Evolutionary conservation across 2,888 invertebrate species (phyloP).

Genomic region (Drosophila subsilvestris): DNA sequence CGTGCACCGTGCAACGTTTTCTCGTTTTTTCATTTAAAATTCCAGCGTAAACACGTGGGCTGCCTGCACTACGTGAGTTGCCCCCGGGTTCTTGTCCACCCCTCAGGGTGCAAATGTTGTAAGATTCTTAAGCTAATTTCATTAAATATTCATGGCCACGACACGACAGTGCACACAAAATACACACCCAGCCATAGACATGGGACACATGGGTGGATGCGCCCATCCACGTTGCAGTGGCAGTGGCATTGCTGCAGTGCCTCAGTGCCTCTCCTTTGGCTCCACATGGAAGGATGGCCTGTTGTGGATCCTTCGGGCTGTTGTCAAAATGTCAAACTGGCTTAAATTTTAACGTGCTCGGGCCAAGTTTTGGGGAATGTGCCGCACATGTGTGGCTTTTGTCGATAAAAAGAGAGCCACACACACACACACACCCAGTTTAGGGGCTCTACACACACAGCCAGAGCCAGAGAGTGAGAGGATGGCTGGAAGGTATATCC

Average conservation of each 20-base stretch:
- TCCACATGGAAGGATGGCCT: background rate
- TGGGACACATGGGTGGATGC: background rate
- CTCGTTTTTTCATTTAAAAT: slow-evolving; percentile 26
- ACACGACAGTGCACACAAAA: slow-evolving; percentile 51
- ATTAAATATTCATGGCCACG: slow-evolving; percentile 76
- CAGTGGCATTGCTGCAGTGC: slow-evolving; percentile 18
- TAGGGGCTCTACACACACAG: background rate
- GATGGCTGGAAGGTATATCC: slow-evolving; percentile 5
- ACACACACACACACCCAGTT: slow-evolving; percentile 11
- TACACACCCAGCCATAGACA: slow-evolving; percentile 14
- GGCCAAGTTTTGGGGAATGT: slow-evolving; percentile 30
- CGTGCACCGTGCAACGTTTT: background rate
- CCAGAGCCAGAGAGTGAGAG: background rate
- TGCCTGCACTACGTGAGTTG: slow-evolving; percentile 19
- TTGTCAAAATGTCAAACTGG: slow-evolving; percentile 47
- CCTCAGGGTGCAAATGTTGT: slow-evolving; percentile 46
- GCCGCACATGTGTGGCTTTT: slow-evolving; percentile 29
- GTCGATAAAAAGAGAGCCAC: slow-evolving; percentile 24
- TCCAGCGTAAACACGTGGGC: slow-evolving; percentile 38
- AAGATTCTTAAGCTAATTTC: slow-evolving; percentile 73
- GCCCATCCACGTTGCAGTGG: slow-evolving; percentile 2
- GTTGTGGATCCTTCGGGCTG: slow-evolving; percentile 4
- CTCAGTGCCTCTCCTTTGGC: background rate
- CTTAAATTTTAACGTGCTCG: slow-evolving; percentile 20
- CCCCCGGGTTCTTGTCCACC: slow-evolving; percentile 10